Evolutionary conservation across 2,888 invertebrate genomes (phyloP).

Genomic region (Thymelicus lineola): DNA sequence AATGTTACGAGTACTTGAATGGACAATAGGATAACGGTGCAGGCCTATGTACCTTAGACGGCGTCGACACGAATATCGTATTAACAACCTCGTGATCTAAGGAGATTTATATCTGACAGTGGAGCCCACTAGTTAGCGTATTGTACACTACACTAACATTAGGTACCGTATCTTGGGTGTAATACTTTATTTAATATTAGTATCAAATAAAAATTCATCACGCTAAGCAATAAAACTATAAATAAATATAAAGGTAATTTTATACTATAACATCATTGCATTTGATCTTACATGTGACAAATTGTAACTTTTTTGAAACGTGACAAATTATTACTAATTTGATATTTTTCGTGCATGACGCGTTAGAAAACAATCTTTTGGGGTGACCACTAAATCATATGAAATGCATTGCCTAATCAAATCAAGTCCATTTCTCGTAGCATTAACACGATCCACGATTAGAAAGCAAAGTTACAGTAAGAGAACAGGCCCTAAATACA

Average conservation of each 20-base stretch:
- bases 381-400: no score
- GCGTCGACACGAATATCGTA: slow-evolving; percentile 83
- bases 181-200: neutral
- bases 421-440: neutral
- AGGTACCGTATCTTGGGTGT: slow-evolving; percentile 1
- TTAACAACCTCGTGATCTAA: slow-evolving; percentile 82
- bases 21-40: slow-evolving; percentile 80
- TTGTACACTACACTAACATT: slow-evolving; percentile 21
- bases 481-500: slow-evolving; percentile 5
- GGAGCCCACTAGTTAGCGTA: no score
- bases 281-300: no score
- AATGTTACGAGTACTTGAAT: slow-evolving; percentile 72
- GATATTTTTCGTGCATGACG: no score
- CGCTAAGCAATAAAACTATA: neutral
- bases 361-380: no score
- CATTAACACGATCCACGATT: slow-evolving; percentile 23
- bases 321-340: no score
- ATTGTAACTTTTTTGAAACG: no score
- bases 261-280: neutral
- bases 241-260: neutral
- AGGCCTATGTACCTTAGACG: slow-evolving; percentile 62
- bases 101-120: slow-evolving; percentile 79
- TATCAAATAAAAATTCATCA: neutral
- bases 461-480: slow-evolving; percentile 17
- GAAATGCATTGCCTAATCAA: slow-evolving; percentile 4